phyloP scores from a whole-genome alignment of 2,113 vertebrate species.

The Condylura cristata region DNA sequence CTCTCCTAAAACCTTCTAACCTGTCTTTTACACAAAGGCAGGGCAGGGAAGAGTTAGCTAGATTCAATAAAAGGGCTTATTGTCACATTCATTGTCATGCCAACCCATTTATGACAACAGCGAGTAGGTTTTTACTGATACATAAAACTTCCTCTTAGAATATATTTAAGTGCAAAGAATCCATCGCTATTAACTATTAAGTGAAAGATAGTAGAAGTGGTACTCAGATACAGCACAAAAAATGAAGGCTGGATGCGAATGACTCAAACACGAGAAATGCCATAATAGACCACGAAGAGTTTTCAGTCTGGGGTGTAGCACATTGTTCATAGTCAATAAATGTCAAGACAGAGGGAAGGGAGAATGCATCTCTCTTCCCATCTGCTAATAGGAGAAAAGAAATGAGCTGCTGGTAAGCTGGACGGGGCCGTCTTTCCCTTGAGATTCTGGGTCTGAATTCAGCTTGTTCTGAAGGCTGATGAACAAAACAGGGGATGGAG shows the following conservation, averaged over 20 bases:
- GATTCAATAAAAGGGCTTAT: neutral
- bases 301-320: neutral
- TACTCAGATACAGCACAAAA: neutral
- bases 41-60: neutral
- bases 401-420: neutral
- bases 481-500: neutral
- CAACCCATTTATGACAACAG: neutral
- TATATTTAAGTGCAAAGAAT: neutral
- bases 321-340: accelerated
- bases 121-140: neutral
- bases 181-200: neutral
- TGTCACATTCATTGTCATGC: neutral
- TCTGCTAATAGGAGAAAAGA: neutral
- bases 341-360: neutral
- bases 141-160: neutral
- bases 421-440: neutral
- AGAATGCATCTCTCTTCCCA: neutral
- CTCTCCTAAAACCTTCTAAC: neutral
- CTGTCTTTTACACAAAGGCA: neutral
- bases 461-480: neutral
- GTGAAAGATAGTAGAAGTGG: neutral
- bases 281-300: neutral
- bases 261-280: neutral
- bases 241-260: neutral
- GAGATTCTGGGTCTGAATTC: neutral